These are phyloP conservation scores for Hydropotes inermis DNA, from an alignment of 2,113 vertebrate species.

Conservation along the genomic window DNA sequence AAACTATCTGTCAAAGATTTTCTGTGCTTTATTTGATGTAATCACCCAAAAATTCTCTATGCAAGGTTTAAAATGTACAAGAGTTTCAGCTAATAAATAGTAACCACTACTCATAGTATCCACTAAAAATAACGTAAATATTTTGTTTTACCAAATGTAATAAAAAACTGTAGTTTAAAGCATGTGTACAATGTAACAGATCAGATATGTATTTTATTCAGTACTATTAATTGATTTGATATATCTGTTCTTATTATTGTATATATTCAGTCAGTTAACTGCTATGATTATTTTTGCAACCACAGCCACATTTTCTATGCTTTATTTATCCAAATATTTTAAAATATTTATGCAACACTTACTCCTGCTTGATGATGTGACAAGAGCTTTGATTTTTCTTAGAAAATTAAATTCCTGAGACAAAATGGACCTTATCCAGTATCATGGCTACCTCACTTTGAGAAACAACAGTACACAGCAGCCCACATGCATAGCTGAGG, in stretches of 20 bases:
- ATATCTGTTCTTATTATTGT: background rate
- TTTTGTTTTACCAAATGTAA: background rate
- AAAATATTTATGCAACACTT: background rate
- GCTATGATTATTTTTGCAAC: background rate
- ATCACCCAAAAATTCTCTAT: background rate
- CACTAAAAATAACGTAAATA: background rate
- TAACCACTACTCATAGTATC: background rate
- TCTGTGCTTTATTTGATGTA: background rate
- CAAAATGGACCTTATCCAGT: background rate
- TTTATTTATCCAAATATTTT: background rate
- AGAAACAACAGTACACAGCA: background rate
- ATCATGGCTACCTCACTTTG: background rate
- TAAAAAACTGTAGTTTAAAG: background rate
- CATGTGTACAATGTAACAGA: fast-evolving
- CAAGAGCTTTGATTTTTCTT: background rate
- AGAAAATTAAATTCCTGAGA: background rate
- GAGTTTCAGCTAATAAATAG: background rate
- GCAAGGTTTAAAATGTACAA: background rate
- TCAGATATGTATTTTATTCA: background rate
- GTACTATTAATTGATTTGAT: background rate
- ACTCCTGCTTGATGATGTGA: background rate
- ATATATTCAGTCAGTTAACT: background rate
- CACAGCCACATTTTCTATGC: background rate
- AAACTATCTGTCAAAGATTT: background rate
- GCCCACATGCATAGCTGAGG: background rate